Evolutionary conservation across 2,888 invertebrate species (phyloP), one percentile per base, ranked within the genome.

Genomic region (Pterostichus niger): DNA sequence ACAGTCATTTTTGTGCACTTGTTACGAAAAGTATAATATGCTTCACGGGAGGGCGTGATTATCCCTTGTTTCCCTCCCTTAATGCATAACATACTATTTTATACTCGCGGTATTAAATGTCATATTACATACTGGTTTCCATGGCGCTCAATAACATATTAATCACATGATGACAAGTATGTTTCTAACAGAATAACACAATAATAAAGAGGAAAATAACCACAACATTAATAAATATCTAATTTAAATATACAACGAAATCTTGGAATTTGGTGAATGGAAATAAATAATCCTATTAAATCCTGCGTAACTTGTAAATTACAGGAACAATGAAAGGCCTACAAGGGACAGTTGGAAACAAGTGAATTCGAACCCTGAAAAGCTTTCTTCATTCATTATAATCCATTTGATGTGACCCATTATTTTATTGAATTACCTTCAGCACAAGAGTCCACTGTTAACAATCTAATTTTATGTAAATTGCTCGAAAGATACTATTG

Each of bases 241-340:
- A 4, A 6, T 68, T 68, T 68, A 68, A 68, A 15, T 7, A 68
- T 40, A 13, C 35, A 35, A 68, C 15, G 35, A 68, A 68, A 11
- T 68, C 40, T 17, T 15, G 40, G 2, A 71, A 24, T 17, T 17
- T 17, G 9, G 0, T 13, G 35, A 71, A 44, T 17, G 68, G 68
- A 71, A 71, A 71, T 17, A 71, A 71, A 40, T 71, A 71, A 71
- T 71, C 68, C 68, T 44, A 44, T 71, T 44, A 44, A 68, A 64
- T 10, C 35, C 64, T 24, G 33, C 35, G 64, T 31, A 64, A 64
- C 64, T 64, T 64, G 64, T 64, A 64, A 64, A 71, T 44, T 44
- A 44, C 10, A 24, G 17, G 44, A 40, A 71, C 68, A 71, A 71
- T 71, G 68, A 71, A 71, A 71, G 68, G 68, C 40, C 44, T 64